Evolutionary conservation across 1,140 invertebrate genomes (phyloP).

Genomic region (Pygmarrhopalites habei): DNA sequence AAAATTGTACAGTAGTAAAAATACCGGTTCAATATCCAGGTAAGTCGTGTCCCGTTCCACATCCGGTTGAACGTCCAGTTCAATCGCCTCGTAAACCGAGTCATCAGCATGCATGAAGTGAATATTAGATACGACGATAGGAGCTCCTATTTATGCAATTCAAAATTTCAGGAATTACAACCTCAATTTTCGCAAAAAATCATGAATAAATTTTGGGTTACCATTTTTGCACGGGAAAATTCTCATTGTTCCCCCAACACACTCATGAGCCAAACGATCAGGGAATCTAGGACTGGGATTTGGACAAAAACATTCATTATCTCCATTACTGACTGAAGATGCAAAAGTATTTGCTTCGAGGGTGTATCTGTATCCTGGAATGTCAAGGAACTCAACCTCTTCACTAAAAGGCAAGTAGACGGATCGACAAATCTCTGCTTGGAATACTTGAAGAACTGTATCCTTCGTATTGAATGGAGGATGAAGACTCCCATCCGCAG

Average conservation of each 20-base stretch:
- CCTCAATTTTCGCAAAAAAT: background rate
- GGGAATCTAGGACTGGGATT: conserved; percentile 51
- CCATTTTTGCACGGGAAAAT: conserved; percentile 53
- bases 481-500: conserved; percentile 69
- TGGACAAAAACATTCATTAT: conserved; percentile 65
- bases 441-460: conserved; percentile 25
- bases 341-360: conserved; percentile 53
- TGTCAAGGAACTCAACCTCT: conserved; percentile 55
- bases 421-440: conserved; percentile 47
- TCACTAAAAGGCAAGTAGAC: conserved; percentile 54
- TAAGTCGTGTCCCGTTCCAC: conserved; percentile 20
- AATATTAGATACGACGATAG: conserved; percentile 17
- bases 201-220: conserved; percentile 41
- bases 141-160: conserved; percentile 17
- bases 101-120: conserved; percentile 23
- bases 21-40: conserved; percentile 24
- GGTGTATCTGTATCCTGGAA: conserved; percentile 58
- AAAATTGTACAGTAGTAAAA: background rate
- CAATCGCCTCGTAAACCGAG: background rate
- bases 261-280: conserved; percentile 53
- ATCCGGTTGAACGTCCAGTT: conserved; percentile 20
- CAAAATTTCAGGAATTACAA: background rate
- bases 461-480: conserved; percentile 54
- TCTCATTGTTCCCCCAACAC: conserved; percentile 63
- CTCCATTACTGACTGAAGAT: conserved; percentile 56